A percentile compares a stretch with the other conserved stretches of the same genome.
These are phyloP conservation scores for Tinamus guttatus DNA, from an alignment of 2,113 vertebrate genomes.

Conservation along the genomic window DNA sequence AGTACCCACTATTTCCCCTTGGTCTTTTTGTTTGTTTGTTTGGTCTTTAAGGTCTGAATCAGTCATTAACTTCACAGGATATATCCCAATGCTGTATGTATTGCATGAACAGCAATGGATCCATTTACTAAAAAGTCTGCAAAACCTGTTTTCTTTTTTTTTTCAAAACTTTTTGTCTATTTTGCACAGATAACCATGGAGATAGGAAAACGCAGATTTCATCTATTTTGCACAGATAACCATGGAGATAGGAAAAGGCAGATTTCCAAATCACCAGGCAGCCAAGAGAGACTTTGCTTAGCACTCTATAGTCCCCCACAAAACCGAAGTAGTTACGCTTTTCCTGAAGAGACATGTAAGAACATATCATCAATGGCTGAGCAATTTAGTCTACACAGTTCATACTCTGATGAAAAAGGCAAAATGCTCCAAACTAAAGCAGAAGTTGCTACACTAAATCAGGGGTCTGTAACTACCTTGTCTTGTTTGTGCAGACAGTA, in stretches of 20 bases:
- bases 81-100: not conserved
- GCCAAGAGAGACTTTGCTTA: not conserved
- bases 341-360: not conserved
- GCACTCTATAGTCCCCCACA: accelerated
- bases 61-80: not conserved
- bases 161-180: not conserved
- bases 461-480: not conserved
- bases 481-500: not conserved
- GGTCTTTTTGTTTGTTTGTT: too few relatives aligned
- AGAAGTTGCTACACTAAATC: not conserved
- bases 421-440: not conserved
- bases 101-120: not conserved
- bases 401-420: not conserved
- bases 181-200: not conserved
- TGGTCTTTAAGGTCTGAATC: not conserved
- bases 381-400: not conserved
- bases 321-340: not conserved
- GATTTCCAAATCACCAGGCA: not conserved
- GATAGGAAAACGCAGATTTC: too few relatives aligned
- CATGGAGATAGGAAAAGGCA: accelerated
- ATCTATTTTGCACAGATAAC: not conserved
- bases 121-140: not conserved
- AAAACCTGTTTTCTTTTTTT: not conserved
- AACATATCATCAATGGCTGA: not conserved
- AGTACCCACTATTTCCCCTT: not conserved